These are phyloP conservation scores for Tenodera sinensis DNA, from an alignment of 2,888 invertebrate genomes.

Conservation along the genomic window DNA sequence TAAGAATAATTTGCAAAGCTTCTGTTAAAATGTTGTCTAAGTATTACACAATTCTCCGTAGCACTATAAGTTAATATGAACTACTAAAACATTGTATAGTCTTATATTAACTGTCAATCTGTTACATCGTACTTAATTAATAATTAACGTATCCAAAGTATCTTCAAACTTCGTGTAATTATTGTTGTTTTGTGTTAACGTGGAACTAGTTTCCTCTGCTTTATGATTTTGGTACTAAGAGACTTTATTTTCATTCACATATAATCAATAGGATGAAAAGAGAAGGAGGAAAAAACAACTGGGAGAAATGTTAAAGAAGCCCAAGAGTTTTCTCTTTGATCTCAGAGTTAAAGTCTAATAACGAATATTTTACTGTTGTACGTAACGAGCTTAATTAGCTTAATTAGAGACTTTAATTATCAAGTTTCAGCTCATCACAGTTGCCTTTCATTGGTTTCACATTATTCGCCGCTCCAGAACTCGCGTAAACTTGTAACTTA, in stretches of 20 bases:
- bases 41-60: background rate
- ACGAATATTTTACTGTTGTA: conserved; percentile 9
- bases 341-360: conserved; percentile 10
- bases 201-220: background rate
- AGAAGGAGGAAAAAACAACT: background rate
- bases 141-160: background rate
- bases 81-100: background rate
- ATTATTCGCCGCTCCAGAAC: background rate
- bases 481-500: conserved; percentile 4
- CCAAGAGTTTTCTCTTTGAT: background rate
- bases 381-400: conserved; percentile 11
- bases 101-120: background rate
- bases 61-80: background rate
- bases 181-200: background rate
- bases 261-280: background rate
- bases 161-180: background rate
- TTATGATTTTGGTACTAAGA: background rate
- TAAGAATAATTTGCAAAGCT: too few relatives aligned
- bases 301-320: background rate
- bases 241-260: background rate
- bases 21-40: background rate
- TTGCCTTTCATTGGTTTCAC: conserved; percentile 3
- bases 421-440: background rate
- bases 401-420: conserved; percentile 16
- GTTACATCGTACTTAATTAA: background rate